Evolutionary conservation across 1,140 invertebrate genomes (phyloP).

Genomic region (Drosophila pallidifrons): DNA sequence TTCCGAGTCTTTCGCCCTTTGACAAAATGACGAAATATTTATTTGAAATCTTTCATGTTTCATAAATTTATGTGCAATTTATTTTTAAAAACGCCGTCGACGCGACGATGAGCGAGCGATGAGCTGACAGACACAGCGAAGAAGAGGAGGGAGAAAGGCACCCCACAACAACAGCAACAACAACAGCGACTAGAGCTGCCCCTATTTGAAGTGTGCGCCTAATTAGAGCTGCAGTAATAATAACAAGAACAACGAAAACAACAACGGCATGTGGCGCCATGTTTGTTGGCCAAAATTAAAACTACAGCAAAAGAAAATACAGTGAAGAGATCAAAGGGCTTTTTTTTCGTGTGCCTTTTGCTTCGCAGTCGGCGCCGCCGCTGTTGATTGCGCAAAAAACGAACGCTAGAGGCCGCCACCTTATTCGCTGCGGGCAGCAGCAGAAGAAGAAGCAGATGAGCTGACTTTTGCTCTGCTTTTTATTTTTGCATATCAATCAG

Average conservation of each 20-base stretch:
- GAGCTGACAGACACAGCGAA: constrained; percentile 51
- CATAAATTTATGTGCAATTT: constrained; percentile 82
- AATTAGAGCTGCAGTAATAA: constrained; percentile 71
- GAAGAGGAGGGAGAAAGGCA: constrained; percentile 25
- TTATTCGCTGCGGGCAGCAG: neutral
- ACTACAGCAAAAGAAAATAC: neutral
- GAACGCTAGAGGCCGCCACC: constrained; percentile 45
- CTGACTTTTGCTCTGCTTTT: constrained; percentile 10
- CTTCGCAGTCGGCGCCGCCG: constrained; percentile 54
- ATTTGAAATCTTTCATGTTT: constrained; percentile 84
- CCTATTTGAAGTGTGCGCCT: constrained; percentile 66
- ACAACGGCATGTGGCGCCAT: constrained; percentile 58
- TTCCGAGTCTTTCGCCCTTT: neutral
- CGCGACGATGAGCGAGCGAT: constrained; percentile 40
- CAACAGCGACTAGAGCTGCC: neutral
- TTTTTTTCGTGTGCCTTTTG: neutral
- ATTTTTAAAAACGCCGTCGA: constrained; percentile 72
- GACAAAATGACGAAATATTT: constrained; percentile 79
- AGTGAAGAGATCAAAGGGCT: constrained; percentile 72
- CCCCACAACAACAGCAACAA: neutral
- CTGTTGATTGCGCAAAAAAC: constrained; percentile 70
- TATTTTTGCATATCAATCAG: constrained; percentile 63
- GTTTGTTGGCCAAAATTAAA: constrained; percentile 62
- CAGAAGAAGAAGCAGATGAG: neutral
- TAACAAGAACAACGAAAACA: constrained; percentile 21